Conservation (phyloP, 2,113 vertebrate species). For the Epinephelus cyanopodus region DNA sequence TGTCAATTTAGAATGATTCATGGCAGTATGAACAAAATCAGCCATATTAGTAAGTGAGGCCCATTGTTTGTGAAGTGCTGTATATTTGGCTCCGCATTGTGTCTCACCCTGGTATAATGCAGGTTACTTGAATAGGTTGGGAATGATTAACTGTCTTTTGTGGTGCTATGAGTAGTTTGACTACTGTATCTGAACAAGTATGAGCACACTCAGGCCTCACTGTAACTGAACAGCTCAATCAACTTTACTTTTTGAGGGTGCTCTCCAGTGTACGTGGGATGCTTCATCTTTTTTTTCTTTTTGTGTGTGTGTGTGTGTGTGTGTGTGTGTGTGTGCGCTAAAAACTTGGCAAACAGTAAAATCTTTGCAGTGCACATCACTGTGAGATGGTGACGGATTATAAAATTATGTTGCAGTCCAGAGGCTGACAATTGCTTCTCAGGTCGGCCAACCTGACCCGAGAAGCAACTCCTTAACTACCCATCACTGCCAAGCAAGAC, state of each 20-base stretch:
- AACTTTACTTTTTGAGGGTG: not conserved
- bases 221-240: not conserved
- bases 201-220: not conserved
- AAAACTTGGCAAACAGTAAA: conserved; percentile 40
- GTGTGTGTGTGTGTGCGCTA: not conserved
- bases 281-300: conserved; percentile 11
- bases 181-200: not conserved
- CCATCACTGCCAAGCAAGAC: conserved; percentile 58
- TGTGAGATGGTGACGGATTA: conserved; percentile 39
- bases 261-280: not conserved
- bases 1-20: too few relatives aligned
- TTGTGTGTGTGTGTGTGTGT: too few relatives aligned
- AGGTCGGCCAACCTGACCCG: conserved; percentile 33
- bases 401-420: conserved; percentile 49
- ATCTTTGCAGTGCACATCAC: conserved; percentile 26
- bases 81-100: not conserved
- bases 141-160: not conserved
- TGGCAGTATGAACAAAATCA: too few relatives aligned
- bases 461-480: conserved; percentile 36
- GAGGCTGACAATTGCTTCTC: conserved; percentile 38
- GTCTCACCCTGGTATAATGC: too few relatives aligned
- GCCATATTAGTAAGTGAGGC: too few relatives aligned
- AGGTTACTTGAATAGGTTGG: not conserved
- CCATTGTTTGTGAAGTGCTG: not conserved
- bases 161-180: not conserved